A percentile compares a stretch with the other conserved stretches of the same genome.
Evolutionary conservation across 2,888 invertebrate genomes (phyloP).

Genomic region (Drymonia ruficornis): DNA sequence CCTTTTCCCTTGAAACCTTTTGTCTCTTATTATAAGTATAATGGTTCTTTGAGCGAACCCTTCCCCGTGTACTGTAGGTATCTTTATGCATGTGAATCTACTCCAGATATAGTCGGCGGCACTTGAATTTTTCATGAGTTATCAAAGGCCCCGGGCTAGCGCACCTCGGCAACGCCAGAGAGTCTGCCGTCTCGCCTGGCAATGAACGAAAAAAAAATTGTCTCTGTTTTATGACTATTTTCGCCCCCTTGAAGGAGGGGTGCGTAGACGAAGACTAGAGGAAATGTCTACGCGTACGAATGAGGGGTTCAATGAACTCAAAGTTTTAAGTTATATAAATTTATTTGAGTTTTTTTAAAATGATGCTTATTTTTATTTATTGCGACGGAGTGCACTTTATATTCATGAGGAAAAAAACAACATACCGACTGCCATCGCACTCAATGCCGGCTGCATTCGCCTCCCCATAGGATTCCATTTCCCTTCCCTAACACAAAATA

Average conservation of each 20-base stretch:
- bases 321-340: constrained; percentile 25
- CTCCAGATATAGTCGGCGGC: constrained; percentile 50
- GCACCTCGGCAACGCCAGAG: constrained; percentile 38
- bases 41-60: neutral
- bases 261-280: constrained; percentile 51
- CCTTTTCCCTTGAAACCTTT: too few relatives aligned
- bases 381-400: too few relatives aligned
- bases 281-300: constrained; percentile 55
- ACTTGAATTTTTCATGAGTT: constrained; percentile 77
- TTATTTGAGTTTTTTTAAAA: neutral
- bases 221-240: constrained; percentile 64
- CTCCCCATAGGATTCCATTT: constrained; percentile 49
- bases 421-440: neutral
- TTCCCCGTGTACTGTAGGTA: neutral
- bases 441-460: constrained; percentile 20
- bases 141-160: constrained; percentile 63
- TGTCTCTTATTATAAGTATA: neutral
- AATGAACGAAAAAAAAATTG: constrained; percentile 47
- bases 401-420: constrained; percentile 11
- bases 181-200: constrained; percentile 43
- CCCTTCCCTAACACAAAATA: constrained; percentile 47
- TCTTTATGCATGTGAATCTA: constrained; percentile 19
- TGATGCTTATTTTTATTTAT: too few relatives aligned
- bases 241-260: constrained; percentile 51
- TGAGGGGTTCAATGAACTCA: constrained; percentile 48